Evolutionary conservation across 2,888 invertebrate species (phyloP), one percentile per base, ranked within the genome.

Genomic region (Hartigia nigra): DNA sequence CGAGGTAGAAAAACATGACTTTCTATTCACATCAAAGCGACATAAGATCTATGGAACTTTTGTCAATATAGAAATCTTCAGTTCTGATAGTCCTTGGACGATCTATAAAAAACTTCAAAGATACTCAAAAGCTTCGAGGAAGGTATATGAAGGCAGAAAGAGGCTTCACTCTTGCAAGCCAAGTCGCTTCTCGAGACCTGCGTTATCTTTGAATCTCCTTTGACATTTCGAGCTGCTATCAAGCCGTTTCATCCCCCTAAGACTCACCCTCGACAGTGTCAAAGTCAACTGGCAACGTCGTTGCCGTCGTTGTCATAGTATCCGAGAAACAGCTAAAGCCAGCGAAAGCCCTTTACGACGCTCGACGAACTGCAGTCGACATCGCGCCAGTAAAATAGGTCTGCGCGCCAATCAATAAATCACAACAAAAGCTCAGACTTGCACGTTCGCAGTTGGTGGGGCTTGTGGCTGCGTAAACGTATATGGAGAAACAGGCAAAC

Each of bases 401-500:
- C 72, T 4, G 34, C 77, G 69, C 74, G 75, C 70, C 77, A 84
- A 86, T 86, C 85, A 82, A 86, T 86, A 82, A 85, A 81, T 77
- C 74, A 81, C 80, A 83, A 84, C 81, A 83, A 83, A 84, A 84
- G 80, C 80, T 84, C 69, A 35, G 86, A 84, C 84, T 85, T 83
- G 76, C 80, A 79, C 77, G 81, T 80, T 78, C 77, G 69, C 31
- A 55, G 69, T 55, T 55, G 14, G 55, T 9, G 23, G 55, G 55
- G 2, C 23, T 5, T 9, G 55, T 23, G 55, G 55, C 23, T 55
- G 14, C 55, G 55, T 23, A 23, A 9, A 9, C 9, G 55, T 23
- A 23, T 9, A 23, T 14, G 55, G 55, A 9, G 23, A 23, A 55
- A 55, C 23, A 23, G 5, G 14, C 23, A 23, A 23, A 14, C 55